Base-by-base conservation (phyloP, 2,888 invertebrate species). In the Phymatocera aterrima region DNA sequence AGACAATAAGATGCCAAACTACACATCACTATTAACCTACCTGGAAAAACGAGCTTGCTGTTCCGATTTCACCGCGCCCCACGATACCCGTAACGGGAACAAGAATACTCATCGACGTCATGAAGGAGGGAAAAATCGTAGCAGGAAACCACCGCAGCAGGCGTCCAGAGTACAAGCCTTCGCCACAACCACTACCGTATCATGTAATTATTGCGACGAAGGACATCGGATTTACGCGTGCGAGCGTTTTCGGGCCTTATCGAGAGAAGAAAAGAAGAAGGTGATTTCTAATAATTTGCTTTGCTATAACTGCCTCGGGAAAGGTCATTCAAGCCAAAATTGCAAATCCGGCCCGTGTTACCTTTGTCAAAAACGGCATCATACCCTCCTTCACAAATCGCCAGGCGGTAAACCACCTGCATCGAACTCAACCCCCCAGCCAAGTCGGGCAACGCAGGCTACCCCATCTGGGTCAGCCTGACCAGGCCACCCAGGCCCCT, bases 1-100 rank as follows among this genome's bases (percentile, higher is more conserved):
- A 0, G 74, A 28, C 3, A 34, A 75, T 18, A 37, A 64, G 18
- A 77, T 77, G 37, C 79, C 77, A 1, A 37, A 1, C 8, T 79
- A 79, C 34, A 43, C 8, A 60, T 48, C 54, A 0, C n/a, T 78
- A 6, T 24, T 78, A 2, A 21, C 70, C 4, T 80, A 74, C 31
- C 31, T 80, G 1, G 80, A 78, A 51, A 72, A 79, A 57, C 18
- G 79, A 21, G 78, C 78, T 3, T 65, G 12, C 12, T 78, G 79
- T n/a, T 37, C 43, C 1, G 65, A 65, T 10, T 65, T 43, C 10
- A 21, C 24, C 2, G 3, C 37, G 1, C 65, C n/a, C 8, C 8
- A 6, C 21, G 65, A n/a, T 12, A 21, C 43, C 8, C 28, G 21
- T 0, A 43, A 37, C 40, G 37, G 21, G 2, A 18, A 6, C 24